These are phyloP conservation scores for Colostygia pectinataria DNA, from an alignment of 2,888 invertebrate genomes.

Conservation along the genomic window DNA sequence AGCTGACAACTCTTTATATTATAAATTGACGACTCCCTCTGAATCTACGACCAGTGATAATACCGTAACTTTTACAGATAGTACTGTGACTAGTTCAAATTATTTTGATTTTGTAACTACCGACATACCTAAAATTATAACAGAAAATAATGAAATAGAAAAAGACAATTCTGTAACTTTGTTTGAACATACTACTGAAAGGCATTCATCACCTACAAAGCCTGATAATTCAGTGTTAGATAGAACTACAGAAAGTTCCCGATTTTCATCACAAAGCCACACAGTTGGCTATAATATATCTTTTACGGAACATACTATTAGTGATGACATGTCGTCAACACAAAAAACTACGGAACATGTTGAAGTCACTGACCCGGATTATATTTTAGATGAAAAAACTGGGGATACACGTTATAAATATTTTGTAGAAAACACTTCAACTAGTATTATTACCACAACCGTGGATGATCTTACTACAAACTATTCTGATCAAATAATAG, in stretches of 20 bases:
- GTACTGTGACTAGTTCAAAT: not conserved
- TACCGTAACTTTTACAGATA: not conserved
- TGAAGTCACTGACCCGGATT: not conserved
- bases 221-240: not conserved
- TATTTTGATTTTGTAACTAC: constrained; percentile 5
- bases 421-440: not conserved
- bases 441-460: not conserved
- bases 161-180: not conserved
- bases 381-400: not conserved
- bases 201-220: not conserved
- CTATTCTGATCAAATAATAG: not conserved
- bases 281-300: not conserved
- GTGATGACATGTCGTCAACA: not conserved
- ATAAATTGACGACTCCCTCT: not conserved
- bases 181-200: constrained; percentile 4
- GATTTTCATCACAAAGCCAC: not conserved
- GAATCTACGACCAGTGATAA: not conserved
- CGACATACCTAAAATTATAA: not conserved
- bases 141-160: not conserved
- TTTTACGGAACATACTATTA: not conserved
- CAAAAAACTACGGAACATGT: not conserved
- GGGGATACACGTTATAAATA: not conserved
- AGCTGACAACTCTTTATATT: not conserved
- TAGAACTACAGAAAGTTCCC: constrained; percentile 1
- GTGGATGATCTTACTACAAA: not conserved